Evolutionary conservation across 2,113 vertebrate species (phyloP), one percentile per base, ranked within the genome.

Genomic region (Vimba vimba): DNA sequence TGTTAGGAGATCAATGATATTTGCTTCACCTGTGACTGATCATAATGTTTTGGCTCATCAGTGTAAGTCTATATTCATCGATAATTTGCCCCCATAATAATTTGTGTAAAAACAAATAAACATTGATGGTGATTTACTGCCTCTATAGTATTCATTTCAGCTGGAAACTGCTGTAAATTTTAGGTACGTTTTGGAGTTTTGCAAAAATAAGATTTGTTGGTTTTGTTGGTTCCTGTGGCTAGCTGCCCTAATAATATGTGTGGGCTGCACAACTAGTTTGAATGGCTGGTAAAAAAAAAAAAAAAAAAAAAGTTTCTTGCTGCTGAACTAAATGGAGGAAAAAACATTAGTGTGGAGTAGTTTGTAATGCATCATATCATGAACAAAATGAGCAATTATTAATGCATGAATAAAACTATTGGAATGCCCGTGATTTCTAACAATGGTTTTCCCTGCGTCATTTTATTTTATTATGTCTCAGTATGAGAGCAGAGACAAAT

Each of bases 391-490:
- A 50, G 6, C 73, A 75, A 75, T 75, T 43, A 79, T 60, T 43
- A 79, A 62, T 81, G 39, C 60, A 81, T 62, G 7, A 50, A 47
- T 55, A 50, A 33, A 77, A 50, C 59, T 66, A 17, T 81, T 43
- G 60, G 79, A 50, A 81, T 47, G 36, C 57, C 25, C 1, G 23
- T 75, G 43, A 75, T 75, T 75, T 75, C 73, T 27, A n/a, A 50
- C n/a, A 6, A 62, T 39, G 36, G 30, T 62, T 43, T 79, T 79
- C 77, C 19, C 57, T 62, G 77, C 21, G 45, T 62, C 36, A 62
- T 62, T 79, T 79, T 62, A 79, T 79, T 79, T 62, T 60, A 62
- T 62, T 62, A 79, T 79, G 33, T 62, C 33, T 79, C 77, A 4
- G 13, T 39, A 62, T 62, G 77, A 45, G n/a, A 57, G 77, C 55